These are phyloP conservation scores for Ancistrus triradiatus DNA, from an alignment of 2,113 vertebrate genomes.

Conservation along the genomic window DNA sequence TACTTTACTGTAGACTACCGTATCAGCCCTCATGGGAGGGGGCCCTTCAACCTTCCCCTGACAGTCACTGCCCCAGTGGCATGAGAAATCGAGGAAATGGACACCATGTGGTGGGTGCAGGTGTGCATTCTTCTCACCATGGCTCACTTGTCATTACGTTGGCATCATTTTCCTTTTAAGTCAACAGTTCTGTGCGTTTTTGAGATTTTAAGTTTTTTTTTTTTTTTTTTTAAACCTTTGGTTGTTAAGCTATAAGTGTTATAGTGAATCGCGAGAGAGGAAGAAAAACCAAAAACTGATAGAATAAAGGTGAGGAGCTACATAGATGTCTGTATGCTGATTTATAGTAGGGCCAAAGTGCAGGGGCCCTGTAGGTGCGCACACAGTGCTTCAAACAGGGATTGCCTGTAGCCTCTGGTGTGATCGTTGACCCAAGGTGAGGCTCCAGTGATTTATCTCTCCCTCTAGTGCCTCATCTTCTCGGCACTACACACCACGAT, in stretches of 20 bases:
- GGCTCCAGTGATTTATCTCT: slow-evolving; percentile 76
- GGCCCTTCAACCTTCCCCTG: background rate
- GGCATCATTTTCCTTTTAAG: too few relatives aligned
- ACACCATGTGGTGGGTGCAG: slow-evolving; percentile 18
- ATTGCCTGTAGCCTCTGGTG: slow-evolving; percentile 74
- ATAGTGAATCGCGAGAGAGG: background rate
- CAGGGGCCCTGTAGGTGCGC: slow-evolving; percentile 71
- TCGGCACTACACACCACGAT: slow-evolving; percentile 45
- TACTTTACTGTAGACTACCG: background rate
- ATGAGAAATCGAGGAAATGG: slow-evolving; percentile 17
- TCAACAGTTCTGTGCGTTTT: too few relatives aligned
- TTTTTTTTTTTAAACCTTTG: too few relatives aligned
- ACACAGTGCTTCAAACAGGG: slow-evolving; percentile 76
- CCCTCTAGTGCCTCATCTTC: slow-evolving; percentile 67
- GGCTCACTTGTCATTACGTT: too few relatives aligned
- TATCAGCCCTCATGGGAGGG: background rate
- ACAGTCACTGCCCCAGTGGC: slow-evolving; percentile 2
- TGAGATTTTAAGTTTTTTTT: too few relatives aligned
- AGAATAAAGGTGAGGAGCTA: background rate
- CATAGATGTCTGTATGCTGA: slow-evolving; percentile 59
- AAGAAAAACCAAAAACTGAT: background rate
- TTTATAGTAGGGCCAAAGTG: slow-evolving; percentile 75
- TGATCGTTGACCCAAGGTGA: slow-evolving; percentile 77
- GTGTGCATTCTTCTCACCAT: slow-evolving; percentile 19
- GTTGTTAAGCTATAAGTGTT: too few relatives aligned